Conservation (phyloP, 2,888 invertebrate genomes). For the Operophtera brumata region DNA sequence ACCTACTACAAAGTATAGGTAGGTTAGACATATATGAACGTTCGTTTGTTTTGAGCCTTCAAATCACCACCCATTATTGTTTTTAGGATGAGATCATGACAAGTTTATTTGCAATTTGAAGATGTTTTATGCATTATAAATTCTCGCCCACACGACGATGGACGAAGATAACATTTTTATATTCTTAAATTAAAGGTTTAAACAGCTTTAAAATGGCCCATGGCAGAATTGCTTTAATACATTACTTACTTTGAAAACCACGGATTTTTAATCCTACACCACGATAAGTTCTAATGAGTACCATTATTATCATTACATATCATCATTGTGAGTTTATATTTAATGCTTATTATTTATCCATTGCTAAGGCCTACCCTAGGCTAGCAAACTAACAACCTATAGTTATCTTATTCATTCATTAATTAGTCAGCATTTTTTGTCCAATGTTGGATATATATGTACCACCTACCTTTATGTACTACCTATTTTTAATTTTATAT, state of each 20-base stretch:
- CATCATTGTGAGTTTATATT: background rate
- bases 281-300: background rate
- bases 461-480: too few species aligned
- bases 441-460: too few species aligned
- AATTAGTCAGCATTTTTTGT: too few species aligned
- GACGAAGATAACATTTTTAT: slow-evolving; percentile 17
- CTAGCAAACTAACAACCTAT: too few species aligned
- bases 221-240: background rate
- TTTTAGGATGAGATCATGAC: slow-evolving; percentile 17
- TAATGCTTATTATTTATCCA: too few species aligned
- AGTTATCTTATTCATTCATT: too few species aligned
- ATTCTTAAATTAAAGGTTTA: slow-evolving; percentile 25
- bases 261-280: background rate
- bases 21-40: too few species aligned
- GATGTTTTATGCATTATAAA: slow-evolving; percentile 17
- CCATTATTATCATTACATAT: background rate
- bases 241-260: background rate
- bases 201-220: background rate
- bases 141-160: slow-evolving; percentile 18
- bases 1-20: too few species aligned
- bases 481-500: too few species aligned
- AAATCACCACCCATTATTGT: slow-evolving; percentile 10
- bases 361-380: too few species aligned
- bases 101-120: slow-evolving; percentile 20
- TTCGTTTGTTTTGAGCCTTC: slow-evolving; percentile 1